phyloP scores from a whole-genome alignment of 2,797 vertebrate species.

The Threskiornis aethiopicus region DNA sequence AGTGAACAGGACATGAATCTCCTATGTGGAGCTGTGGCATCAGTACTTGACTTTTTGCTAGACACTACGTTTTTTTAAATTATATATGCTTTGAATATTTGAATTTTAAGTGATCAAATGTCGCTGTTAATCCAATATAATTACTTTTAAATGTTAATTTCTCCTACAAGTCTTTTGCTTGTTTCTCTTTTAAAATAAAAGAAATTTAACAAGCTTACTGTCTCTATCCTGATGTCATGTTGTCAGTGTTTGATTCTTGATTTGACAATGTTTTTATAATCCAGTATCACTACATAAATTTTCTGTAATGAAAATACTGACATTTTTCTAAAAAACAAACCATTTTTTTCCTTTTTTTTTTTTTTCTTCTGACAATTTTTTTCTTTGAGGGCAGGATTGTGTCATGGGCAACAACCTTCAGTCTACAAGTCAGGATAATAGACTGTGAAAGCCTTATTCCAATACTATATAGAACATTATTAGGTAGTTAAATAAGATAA shows the following conservation, averaged over 20 bases:
- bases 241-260: neutral
- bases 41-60: neutral
- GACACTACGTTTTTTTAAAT: neutral
- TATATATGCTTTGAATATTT: neutral
- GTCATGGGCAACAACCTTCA: neutral
- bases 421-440: neutral
- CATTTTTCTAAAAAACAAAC: neutral
- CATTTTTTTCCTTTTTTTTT: too few species aligned
- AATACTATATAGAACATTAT: neutral
- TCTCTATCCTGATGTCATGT: neutral
- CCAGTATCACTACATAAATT: neutral
- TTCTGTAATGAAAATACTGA: neutral
- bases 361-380: neutral
- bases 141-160: neutral
- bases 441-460: neutral
- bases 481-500: neutral
- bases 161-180: neutral
- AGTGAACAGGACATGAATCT: neutral
- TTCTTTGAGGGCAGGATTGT: neutral
- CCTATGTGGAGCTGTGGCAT: neutral
- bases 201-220: neutral
- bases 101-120: neutral
- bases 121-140: neutral
- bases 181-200: neutral
- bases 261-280: neutral